These are phyloP conservation scores for Panurus biarmicus DNA, from an alignment of 2,113 vertebrate genomes.

Conservation along the genomic window DNA sequence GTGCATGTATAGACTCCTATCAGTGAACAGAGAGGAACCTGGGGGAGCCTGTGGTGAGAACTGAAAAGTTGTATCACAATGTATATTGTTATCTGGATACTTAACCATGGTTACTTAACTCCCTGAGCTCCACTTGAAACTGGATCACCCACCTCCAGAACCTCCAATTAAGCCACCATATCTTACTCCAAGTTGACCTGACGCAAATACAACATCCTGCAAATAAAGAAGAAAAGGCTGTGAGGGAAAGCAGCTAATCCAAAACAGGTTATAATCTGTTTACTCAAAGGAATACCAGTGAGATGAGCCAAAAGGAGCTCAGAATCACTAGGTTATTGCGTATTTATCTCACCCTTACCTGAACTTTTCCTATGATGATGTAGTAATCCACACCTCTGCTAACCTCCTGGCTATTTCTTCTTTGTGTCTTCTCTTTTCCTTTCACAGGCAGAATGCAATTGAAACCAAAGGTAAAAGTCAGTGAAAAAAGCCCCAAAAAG, in stretches of 20 bases:
- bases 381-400: not conserved
- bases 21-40: not conserved
- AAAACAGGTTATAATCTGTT: not conserved
- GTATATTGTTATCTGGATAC: not conserved
- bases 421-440: not conserved
- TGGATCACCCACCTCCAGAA: not conserved
- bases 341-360: not conserved
- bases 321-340: not conserved
- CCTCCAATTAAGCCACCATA: not conserved
- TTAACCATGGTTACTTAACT: not conserved
- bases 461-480: not conserved
- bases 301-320: not conserved
- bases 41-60: not conserved
- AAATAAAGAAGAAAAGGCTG: not conserved
- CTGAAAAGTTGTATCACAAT: not conserved
- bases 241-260: not conserved
- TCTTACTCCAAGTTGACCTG: not conserved
- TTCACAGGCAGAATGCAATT: not conserved
- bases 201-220: not conserved
- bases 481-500: not conserved
- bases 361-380: not conserved
- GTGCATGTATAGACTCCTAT: not conserved
- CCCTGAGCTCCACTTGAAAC: not conserved
- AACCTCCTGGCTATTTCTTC: not conserved
- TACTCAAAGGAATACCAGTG: not conserved